Base-by-base conservation (phyloP, 2,113 vertebrate species). In the Cepphus grylle region DNA sequence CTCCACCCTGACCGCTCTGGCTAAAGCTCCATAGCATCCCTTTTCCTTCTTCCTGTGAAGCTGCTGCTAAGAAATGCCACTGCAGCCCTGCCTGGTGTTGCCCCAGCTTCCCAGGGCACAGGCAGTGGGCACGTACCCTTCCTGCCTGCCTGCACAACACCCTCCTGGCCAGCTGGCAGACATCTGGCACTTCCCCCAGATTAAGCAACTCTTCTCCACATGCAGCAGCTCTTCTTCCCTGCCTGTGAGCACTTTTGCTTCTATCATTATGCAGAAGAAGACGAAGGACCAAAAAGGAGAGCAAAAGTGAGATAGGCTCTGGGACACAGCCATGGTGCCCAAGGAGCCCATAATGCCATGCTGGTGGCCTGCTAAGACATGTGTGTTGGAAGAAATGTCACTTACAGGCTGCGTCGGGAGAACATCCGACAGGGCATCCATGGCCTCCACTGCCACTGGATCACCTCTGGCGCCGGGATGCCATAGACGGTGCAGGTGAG, bases 361-460 rank as follows among this genome's bases (percentile, higher is more conserved):
- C 50, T 52, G 34, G 58, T 71, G 78, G 56, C 36, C 58, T 53
- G 61, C 10, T 25, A 83, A 61, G 43, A 71, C 27, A 25, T 0
- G 8, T 9, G 15, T n/a, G 36, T 36, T 56, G 53, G n/a, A 43
- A 90, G 62, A 82, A 88, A 85, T 17, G 32, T 29, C 77, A 98
- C 99, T 99, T 98, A 99, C 99, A 95, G 97, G 83, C 98, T 98
- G 86, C 96, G 99, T 65, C 98, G 98, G 94, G 95, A 96, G 96
- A 99, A 99, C 84, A 98, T 98, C 86, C 98, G 98, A 89, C 99
- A 99, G 40, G 99, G 99, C 11, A 99, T 99, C 99, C 99, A 99
- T 0, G 99, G 98, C 81, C 99, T 98, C 99, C 99, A 99, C 86
- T 99, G 98, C 99, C 99, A 99, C 97, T 98, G 99, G 96, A 99